A percentile compares a stretch with the other conserved stretches of the same genome.
Conservation (phyloP, 2,113 vertebrate species). For the Lamprotornis superbus region DNA sequence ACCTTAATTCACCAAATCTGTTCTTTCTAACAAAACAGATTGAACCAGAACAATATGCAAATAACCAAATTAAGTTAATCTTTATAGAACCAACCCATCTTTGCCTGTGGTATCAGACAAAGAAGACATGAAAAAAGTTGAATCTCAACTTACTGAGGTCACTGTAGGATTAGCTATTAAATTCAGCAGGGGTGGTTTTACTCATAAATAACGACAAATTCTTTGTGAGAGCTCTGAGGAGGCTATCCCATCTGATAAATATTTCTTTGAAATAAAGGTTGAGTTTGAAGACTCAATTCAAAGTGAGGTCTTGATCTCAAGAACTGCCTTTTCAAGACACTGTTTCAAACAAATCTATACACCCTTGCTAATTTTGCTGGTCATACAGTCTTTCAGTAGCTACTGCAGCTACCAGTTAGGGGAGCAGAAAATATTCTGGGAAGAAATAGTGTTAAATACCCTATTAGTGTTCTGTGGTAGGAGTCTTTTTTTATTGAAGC, state of each 20-base stretch:
- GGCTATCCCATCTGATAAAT: background rate
- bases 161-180: background rate
- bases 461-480: background rate
- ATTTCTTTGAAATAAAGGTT: background rate
- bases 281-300: background rate
- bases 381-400: background rate
- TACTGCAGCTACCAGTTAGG: background rate
- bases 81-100: background rate
- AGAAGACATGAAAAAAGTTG: background rate
- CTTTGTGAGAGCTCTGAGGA: background rate
- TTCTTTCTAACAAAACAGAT: background rate
- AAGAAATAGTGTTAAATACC: background rate
- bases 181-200: background rate
- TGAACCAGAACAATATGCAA: background rate
- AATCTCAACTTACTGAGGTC: background rate
- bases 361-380: background rate
- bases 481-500: slow-evolving; percentile 13
- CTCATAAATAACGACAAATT: background rate
- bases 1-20: background rate
- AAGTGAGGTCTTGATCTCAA: background rate
- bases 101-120: background rate
- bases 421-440: slow-evolving; percentile 39
- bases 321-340: background rate
- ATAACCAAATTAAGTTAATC: background rate
- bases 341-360: background rate